Evolutionary conservation across 2,888 invertebrate genomes (phyloP).

Genomic region (Microctonus brassicae): DNA sequence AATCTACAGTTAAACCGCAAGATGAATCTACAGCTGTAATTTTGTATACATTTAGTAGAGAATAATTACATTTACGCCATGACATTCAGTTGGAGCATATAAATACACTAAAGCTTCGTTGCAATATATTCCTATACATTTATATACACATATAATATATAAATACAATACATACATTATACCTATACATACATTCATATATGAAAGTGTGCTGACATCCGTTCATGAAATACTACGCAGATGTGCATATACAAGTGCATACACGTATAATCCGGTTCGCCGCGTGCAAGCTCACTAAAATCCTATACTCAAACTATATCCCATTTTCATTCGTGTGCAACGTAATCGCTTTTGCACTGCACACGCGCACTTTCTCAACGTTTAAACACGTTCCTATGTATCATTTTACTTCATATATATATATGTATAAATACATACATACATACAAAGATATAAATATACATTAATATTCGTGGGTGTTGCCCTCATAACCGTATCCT

Average conservation of each 20-base stretch:
- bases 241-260: constrained; percentile 3
- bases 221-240: constrained; percentile 27
- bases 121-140: too few species aligned
- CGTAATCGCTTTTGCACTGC: constrained; percentile 19
- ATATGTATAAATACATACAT: neutral
- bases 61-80: constrained; percentile 21
- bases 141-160: too few species aligned
- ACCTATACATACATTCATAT: neutral
- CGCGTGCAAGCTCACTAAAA: constrained; percentile 28
- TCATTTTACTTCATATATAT: neutral
- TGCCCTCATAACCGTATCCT: neutral
- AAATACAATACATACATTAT: too few species aligned
- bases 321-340: constrained; percentile 27
- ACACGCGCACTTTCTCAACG: constrained; percentile 14
- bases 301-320: constrained; percentile 14
- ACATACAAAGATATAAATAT: neutral
- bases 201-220: constrained; percentile 21
- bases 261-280: constrained; percentile 23
- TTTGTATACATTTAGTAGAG: constrained; percentile 11
- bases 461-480: neutral
- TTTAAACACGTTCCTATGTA: constrained; percentile 8
- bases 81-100: constrained; percentile 22
- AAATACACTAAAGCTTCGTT: constrained; percentile 7
- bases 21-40: constrained; percentile 9
- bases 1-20: constrained; percentile 7